Percentiles rank a stretch among this genome's conserved stretches.
Evolutionary conservation across 2,888 invertebrate genomes (phyloP).

Genomic region (Himalopsyche tibetana): DNA sequence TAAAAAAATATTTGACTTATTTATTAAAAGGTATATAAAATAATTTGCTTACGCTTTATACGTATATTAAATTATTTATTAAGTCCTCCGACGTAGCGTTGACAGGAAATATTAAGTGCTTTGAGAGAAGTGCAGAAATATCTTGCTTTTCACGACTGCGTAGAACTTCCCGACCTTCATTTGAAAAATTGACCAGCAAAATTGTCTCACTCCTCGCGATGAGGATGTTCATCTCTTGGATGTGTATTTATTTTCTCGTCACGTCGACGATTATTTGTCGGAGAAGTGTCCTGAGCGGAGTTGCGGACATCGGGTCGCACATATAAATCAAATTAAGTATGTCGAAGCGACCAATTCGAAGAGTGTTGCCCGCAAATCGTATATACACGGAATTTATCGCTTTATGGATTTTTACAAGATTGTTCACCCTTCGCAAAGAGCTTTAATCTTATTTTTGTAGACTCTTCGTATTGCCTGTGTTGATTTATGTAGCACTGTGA

Average conservation of each 20-base stretch:
- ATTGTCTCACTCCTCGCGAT: neutral
- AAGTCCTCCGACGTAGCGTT: no score
- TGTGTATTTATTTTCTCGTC: slow-evolving; percentile 20
- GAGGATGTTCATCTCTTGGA: neutral
- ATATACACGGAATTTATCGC: neutral
- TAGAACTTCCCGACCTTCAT: neutral
- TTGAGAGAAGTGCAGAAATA: no score
- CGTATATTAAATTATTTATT: no score
- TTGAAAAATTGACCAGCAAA: neutral
- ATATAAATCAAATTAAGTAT: slow-evolving; percentile 26
- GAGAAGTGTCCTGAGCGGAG: slow-evolving; percentile 10
- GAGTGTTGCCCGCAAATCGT: slow-evolving; percentile 4
- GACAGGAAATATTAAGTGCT: no score
- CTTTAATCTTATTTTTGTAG: neutral
- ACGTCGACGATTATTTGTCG: slow-evolving; percentile 34
- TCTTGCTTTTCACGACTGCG: neutral
- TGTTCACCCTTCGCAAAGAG: neutral
- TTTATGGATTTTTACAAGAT: slow-evolving; percentile 2
- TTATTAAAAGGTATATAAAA: no score
- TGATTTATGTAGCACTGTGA: no score
- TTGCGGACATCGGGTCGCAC: slow-evolving; percentile 17
- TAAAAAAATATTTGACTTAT: no score
- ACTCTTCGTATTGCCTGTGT: no score
- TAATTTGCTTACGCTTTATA: no score
- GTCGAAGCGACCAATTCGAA: neutral